phyloP scores from a whole-genome alignment of 2,113 vertebrate species.

The Helogale parvula region DNA sequence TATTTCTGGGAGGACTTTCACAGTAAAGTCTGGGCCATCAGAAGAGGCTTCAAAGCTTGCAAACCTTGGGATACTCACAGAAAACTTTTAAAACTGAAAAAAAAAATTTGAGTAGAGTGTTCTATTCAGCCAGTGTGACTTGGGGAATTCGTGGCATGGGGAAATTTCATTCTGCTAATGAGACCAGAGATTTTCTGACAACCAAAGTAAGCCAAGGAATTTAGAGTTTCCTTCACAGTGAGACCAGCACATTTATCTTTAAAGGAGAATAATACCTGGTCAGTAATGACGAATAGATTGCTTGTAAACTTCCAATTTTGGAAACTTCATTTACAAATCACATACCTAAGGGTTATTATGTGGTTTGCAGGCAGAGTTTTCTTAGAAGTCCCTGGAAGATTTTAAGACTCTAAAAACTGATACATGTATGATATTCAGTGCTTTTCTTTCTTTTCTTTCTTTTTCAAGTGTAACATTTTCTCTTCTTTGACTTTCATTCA shows the following conservation, averaged over 20 bases:
- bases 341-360: not conserved
- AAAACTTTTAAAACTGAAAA: not conserved
- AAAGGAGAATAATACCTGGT: not conserved
- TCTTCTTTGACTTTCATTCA: not conserved
- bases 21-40: not conserved
- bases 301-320: not conserved
- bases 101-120: not conserved
- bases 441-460: not conserved
- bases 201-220: not conserved
- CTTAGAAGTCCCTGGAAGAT: not conserved
- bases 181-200: conserved; percentile 10
- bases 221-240: not conserved
- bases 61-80: not conserved
- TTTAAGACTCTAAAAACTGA: not conserved
- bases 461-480: not conserved
- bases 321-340: not conserved
- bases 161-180: conserved; percentile 21
- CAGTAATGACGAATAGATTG: not conserved
- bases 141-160: not conserved
- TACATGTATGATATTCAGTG: not conserved
- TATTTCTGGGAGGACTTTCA: not conserved
- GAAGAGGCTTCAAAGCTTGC: not conserved
- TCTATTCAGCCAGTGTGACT: not conserved
- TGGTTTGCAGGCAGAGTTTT: not conserved
- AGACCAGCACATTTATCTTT: conserved; percentile 24